Conservation (phyloP, 2,888 invertebrate genomes). For the Idaea aversata region DNA sequence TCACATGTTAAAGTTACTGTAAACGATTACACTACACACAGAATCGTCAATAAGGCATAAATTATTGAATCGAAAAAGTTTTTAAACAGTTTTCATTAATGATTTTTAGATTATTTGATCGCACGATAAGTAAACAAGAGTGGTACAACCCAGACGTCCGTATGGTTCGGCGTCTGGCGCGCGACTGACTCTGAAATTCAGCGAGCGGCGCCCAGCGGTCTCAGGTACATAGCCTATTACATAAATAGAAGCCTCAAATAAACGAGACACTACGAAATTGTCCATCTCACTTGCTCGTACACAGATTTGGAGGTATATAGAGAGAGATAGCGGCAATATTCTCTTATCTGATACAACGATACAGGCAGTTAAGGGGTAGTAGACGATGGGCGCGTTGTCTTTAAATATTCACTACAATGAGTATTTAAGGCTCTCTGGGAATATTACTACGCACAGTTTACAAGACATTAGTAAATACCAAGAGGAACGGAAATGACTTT, state of each 20-base stretch:
- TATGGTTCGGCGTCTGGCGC: slow-evolving; percentile 48
- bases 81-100: slow-evolving; percentile 55
- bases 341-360: slow-evolving; percentile 24
- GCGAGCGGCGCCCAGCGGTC: slow-evolving; percentile 63
- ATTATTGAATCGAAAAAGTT: slow-evolving; percentile 39
- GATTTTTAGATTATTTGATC: slow-evolving; percentile 45
- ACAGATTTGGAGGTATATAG: slow-evolving; percentile 10
- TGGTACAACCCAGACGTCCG: slow-evolving; percentile 31
- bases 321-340: slow-evolving; percentile 17
- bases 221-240: slow-evolving; percentile 49
- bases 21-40: slow-evolving; percentile 33
- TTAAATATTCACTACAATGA: slow-evolving; percentile 34
- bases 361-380: slow-evolving; percentile 25
- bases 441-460: slow-evolving; percentile 7
- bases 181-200: slow-evolving; percentile 50
- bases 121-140: slow-evolving; percentile 36
- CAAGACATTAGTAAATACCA: background rate
- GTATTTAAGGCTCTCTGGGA: slow-evolving; percentile 13
- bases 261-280: slow-evolving; percentile 28
- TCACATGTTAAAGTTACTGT: slow-evolving; percentile 29
- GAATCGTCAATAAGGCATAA: slow-evolving; percentile 38
- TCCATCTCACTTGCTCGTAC: slow-evolving; percentile 26
- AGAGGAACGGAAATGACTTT: too few relatives aligned
- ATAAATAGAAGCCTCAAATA: slow-evolving; percentile 32
- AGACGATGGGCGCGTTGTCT: slow-evolving; percentile 23